phyloP scores from a whole-genome alignment of 2,888 invertebrate genomes.

The Philereme transversata region DNA sequence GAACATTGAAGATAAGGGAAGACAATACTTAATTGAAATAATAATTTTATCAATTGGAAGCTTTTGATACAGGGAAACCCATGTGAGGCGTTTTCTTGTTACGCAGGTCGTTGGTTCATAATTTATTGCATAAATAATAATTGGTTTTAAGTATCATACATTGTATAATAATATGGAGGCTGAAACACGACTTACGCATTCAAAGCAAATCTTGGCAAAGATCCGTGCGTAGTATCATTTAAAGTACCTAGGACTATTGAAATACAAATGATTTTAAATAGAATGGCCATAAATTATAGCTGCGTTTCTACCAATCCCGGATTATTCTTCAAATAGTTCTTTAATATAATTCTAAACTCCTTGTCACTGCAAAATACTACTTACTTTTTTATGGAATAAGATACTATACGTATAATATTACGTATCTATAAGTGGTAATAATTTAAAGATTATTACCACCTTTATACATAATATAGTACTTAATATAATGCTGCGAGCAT shows the following conservation, averaged over 20 bases:
- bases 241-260: constrained; percentile 49
- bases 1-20: not conserved
- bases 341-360: too few relatives aligned
- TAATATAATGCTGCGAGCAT: not conserved
- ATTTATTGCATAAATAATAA: constrained; percentile 41
- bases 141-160: constrained; percentile 18
- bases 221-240: constrained; percentile 59
- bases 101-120: constrained; percentile 9
- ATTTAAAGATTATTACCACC: too few relatives aligned
- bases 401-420: too few relatives aligned
- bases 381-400: too few relatives aligned
- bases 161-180: constrained; percentile 41
- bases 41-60: constrained; percentile 1
- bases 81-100: constrained; percentile 9
- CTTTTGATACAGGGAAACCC: constrained; percentile 14
- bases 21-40: not conserved
- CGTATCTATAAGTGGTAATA: too few relatives aligned
- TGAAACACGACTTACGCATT: constrained; percentile 51
- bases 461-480: too few relatives aligned
- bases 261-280: constrained; percentile 58
- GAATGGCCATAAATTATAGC: constrained; percentile 54
- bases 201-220: constrained; percentile 64
- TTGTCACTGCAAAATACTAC: too few relatives aligned
- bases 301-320: not conserved
- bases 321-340: too few relatives aligned